phyloP scores from a whole-genome alignment of 2,888 invertebrate genomes.

The Caenorhabditis sp. region DNA sequence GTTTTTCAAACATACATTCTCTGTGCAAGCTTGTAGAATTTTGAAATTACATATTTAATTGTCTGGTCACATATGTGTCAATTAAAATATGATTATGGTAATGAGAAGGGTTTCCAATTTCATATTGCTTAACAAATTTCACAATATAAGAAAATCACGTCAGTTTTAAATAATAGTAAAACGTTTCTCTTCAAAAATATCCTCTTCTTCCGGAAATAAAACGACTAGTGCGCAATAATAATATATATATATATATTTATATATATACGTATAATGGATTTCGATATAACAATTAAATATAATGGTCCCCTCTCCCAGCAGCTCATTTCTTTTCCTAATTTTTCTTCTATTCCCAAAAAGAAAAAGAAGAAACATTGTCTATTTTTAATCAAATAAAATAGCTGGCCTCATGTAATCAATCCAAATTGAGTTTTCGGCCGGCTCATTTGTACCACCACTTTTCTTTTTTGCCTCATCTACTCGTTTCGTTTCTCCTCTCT shows the following conservation, averaged over 20 bases:
- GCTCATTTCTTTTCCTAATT: conserved; percentile 14
- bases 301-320: conserved; percentile 7
- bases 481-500: background rate
- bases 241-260: too few species aligned
- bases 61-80: too few species aligned
- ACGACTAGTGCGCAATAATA: background rate
- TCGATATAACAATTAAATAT: conserved; percentile 1
- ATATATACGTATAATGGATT: conserved; percentile 1
- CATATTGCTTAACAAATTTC: too few species aligned
- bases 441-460: conserved; percentile 1
- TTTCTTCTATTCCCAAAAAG: background rate
- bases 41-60: too few species aligned
- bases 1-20: too few species aligned
- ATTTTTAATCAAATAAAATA: conserved; percentile 13
- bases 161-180: background rate
- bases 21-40: too few species aligned
- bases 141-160: too few species aligned
- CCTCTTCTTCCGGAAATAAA: background rate
- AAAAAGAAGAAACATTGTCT: background rate
- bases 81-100: too few species aligned
- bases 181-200: background rate
- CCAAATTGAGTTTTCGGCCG: conserved; percentile 43
- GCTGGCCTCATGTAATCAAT: conserved; percentile 34
- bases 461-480: background rate
- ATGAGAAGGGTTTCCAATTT: too few species aligned